These are phyloP conservation scores for Parnassius apollo DNA, from an alignment of 2,888 invertebrate genomes.

Conservation along the genomic window DNA sequence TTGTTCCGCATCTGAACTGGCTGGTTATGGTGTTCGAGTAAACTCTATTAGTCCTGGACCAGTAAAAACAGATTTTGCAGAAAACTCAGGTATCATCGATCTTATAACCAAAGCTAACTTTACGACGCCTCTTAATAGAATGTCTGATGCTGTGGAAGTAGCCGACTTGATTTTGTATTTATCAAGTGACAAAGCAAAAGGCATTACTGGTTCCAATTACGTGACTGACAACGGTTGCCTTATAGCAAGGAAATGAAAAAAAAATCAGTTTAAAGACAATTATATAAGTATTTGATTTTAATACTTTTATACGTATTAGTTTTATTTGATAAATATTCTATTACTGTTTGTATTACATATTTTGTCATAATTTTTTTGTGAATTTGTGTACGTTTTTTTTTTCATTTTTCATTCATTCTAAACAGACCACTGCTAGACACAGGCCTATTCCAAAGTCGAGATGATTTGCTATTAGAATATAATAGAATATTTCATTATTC, in stretches of 20 bases:
- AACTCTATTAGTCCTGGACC: conserved; percentile 84
- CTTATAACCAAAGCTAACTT: neutral
- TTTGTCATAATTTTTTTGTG: too few species aligned
- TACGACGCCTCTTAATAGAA: conserved; percentile 32
- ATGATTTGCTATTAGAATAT: too few species aligned
- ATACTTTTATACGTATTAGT: neutral
- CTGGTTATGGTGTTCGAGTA: conserved; percentile 40
- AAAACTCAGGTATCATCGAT: conserved; percentile 26
- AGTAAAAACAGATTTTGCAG: conserved; percentile 40
- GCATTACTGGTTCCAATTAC: conserved; percentile 40
- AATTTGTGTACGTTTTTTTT: too few species aligned
- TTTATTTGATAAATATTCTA: too few species aligned
- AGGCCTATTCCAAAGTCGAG: too few species aligned
- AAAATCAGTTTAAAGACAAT: too few species aligned
- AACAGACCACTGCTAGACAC: too few species aligned
- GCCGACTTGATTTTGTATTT: conserved; percentile 43
- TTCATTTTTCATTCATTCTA: too few species aligned
- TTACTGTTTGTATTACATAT: too few species aligned
- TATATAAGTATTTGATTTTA: neutral
- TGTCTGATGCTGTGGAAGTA: conserved; percentile 38
- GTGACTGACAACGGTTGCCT: conserved; percentile 35
- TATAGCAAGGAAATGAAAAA: neutral
- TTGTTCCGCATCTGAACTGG: conserved; percentile 40
- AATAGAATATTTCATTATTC: too few species aligned
- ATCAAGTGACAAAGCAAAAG: conserved; percentile 41